phyloP scores from a whole-genome alignment of 2,888 invertebrate species.

The Neelides folsomi region DNA sequence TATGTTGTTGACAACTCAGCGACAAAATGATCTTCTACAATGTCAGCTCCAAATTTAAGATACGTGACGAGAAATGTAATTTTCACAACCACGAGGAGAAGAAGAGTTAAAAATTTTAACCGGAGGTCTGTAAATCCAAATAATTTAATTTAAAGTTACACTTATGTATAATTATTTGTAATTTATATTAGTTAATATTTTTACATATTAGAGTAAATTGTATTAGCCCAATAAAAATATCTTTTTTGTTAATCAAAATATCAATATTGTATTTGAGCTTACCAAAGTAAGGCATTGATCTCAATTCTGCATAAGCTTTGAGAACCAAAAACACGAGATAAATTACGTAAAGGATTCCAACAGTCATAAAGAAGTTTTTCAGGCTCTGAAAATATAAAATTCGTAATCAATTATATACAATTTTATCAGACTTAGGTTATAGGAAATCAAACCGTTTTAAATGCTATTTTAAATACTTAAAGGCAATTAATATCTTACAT shows the following conservation, averaged over 20 bases:
- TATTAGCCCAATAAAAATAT: too few species aligned
- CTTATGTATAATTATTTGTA: too few species aligned
- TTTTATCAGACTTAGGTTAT: too few species aligned
- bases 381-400: slow-evolving; percentile 51
- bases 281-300: slow-evolving; percentile 98
- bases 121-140: slow-evolving; percentile 59
- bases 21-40: slow-evolving; percentile 87
- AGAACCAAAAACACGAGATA: slow-evolving; percentile 72
- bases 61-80: slow-evolving; percentile 62
- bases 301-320: slow-evolving; percentile 81
- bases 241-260: too few species aligned
- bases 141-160: not conserved
- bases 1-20: slow-evolving; percentile 74
- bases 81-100: slow-evolving; percentile 66
- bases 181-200: too few species aligned
- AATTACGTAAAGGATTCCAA: slow-evolving; percentile 67
- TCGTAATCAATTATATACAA: too few species aligned
- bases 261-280: too few species aligned
- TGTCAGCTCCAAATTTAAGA: slow-evolving; percentile 65
- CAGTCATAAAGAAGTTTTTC: slow-evolving; percentile 78
- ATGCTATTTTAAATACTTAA: too few species aligned
- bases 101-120: slow-evolving; percentile 73
- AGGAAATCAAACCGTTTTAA: too few species aligned
- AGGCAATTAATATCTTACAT: too few species aligned
- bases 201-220: too few species aligned